These are phyloP conservation scores for Leptura quadrifasciata DNA, from an alignment of 2,888 invertebrate genomes.

Conservation along the genomic window DNA sequence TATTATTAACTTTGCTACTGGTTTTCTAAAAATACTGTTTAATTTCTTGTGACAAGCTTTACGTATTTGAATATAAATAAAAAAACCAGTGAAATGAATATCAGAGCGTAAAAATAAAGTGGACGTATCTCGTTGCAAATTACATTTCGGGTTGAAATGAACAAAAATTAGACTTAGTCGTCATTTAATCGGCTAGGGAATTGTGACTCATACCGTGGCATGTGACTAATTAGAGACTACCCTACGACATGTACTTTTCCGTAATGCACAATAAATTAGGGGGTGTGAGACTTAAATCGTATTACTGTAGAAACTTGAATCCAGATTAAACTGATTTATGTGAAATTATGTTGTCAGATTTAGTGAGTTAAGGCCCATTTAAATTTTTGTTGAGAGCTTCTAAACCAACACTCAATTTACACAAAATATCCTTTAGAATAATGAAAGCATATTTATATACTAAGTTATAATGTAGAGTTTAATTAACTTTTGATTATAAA, in stretches of 20 bases:
- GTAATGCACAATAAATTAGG: constrained; percentile 48
- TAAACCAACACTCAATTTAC: constrained; percentile 26
- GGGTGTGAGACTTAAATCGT: constrained; percentile 49
- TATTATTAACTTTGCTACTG: too few species aligned
- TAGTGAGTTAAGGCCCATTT: constrained; percentile 29
- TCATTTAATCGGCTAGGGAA: not conserved
- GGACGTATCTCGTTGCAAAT: not conserved
- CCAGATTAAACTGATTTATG: constrained; percentile 49
- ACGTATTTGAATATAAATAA: too few species aligned
- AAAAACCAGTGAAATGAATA: too few species aligned
- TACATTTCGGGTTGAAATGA: not conserved
- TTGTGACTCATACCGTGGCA: constrained; percentile 22
- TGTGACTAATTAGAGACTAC: constrained; percentile 46
- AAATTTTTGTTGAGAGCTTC: constrained; percentile 29
- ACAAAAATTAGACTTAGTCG: constrained; percentile 1
- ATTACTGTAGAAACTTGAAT: constrained; percentile 47
- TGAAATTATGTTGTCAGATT: constrained; percentile 46
- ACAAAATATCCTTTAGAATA: constrained; percentile 17
- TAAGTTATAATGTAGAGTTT: constrained; percentile 7
- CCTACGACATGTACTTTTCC: constrained; percentile 45
- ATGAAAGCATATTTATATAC: constrained; percentile 17
- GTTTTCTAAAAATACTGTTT: too few species aligned
- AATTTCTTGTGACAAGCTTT: too few species aligned
- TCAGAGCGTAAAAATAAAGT: not conserved
- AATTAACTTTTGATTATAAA: constrained; percentile 33